Evolutionary conservation across 2,113 vertebrate species (phyloP), one percentile per base, ranked within the genome.

Genomic region (Pygoscelis adeliae): DNA sequence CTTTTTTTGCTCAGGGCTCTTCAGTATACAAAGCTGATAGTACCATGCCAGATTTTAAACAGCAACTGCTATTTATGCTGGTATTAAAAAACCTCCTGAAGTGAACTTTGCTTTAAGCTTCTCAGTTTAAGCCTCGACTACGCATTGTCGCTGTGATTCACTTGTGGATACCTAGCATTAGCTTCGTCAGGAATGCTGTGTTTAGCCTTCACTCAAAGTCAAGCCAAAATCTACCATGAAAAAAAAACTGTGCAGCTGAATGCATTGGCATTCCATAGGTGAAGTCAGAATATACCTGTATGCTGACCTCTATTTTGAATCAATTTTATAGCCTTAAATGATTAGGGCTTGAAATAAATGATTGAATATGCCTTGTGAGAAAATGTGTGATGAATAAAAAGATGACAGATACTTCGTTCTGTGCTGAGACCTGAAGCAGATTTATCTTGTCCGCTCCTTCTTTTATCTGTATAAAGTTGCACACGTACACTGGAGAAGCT

Each of bases 281-380:
- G 90, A 96, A 95, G 34, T 82, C 63, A 70, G 78, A 70, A 73
- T 74, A 90, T 72, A 91, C 79, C 59, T 97, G 76, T 96, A 77
- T 18, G 20, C 71, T 96, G 94, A 91, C 69, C 96, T 95, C 93
- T 96, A 89, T 94, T 98, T 97, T 96, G 92, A 97, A 97, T 96
- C 87, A 93, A 76, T 97, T 98, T 97, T 93, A 91, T 79, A 92
- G 87, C 49, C 84, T 96, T 97, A 97, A 98, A 97, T 97, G 86
- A 96, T 92, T 95, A 96, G 94, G 65, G 15, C 76, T 96, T 96
- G 89, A 97, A 97, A 96, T 96, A 96, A 98, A 96, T 97, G 81
- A 96, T 94, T 96, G 92, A 96, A 55, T 97, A 94, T 88, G 79
- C 71, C 81, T 95, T 83, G 44, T 83, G 94, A 97, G 83, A 95